Percentiles rank a stretch among this genome's conserved stretches.
Conservation (phyloP, 64 coral and sea anemone genomes). For the Anthopleura sola region DNA sequence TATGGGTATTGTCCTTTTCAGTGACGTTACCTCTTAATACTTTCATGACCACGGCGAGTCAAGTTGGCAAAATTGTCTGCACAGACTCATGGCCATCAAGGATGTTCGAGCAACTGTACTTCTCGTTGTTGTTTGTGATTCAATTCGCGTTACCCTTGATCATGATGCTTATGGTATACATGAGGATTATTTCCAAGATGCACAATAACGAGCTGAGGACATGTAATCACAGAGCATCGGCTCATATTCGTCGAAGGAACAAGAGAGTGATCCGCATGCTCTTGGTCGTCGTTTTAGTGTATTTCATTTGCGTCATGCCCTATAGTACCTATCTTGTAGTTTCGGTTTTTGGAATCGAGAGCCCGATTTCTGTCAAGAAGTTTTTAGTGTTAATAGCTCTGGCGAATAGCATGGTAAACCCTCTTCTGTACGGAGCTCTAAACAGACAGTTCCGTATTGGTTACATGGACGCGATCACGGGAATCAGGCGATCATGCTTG, state of each 20-base stretch:
- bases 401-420: slow-evolving; percentile 49
- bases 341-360: slow-evolving; percentile 13
- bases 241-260: slow-evolving; percentile 23
- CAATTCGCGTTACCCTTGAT: slow-evolving; percentile 39
- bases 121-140: slow-evolving; percentile 28
- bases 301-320: slow-evolving; percentile 40
- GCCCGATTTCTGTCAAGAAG: slow-evolving; percentile 32
- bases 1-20: slow-evolving; percentile 31
- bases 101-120: slow-evolving; percentile 22
- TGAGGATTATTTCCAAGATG: slow-evolving; percentile 18
- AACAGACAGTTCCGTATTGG: slow-evolving; percentile 34
- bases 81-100: slow-evolving; percentile 36
- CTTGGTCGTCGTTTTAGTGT: slow-evolving; percentile 20
- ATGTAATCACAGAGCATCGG: neutral
- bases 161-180: slow-evolving; percentile 25
- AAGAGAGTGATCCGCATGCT: slow-evolving; percentile 41
- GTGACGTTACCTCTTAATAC: slow-evolving; percentile 29
- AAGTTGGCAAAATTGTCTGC: slow-evolving; percentile 32
- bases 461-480: slow-evolving; percentile 32
- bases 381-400: slow-evolving; percentile 35
- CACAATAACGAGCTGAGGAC: neutral
- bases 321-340: slow-evolving; percentile 38
- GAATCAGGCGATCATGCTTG: slow-evolving; percentile 4
- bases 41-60: slow-evolving; percentile 8
- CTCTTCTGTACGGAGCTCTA: slow-evolving; percentile 30